Percentiles rank a stretch among this genome's conserved stretches.
phyloP scores from a whole-genome alignment of 1,140 invertebrate genomes.

The Drosophila parabipectinata region DNA sequence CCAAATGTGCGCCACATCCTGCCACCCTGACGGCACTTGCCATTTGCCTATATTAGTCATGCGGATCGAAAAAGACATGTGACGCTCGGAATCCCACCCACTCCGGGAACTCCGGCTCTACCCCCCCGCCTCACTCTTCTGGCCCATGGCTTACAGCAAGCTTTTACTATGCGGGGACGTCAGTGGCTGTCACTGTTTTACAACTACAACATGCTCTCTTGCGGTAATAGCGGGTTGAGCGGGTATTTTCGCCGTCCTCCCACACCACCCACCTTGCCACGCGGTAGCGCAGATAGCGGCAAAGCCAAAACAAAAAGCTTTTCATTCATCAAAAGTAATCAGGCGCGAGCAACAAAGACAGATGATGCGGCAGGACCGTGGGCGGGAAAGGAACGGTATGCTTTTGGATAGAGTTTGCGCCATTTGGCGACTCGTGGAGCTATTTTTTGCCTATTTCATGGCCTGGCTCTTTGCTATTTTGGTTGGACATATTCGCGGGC shows the following conservation, averaged over 20 bases:
- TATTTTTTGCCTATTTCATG: slow-evolving; percentile 64
- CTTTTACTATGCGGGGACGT: slow-evolving; percentile 52
- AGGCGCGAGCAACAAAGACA: slow-evolving; percentile 30
- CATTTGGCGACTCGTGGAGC: slow-evolving; percentile 54
- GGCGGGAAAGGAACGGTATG: slow-evolving; percentile 18
- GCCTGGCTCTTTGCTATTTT: slow-evolving; percentile 56
- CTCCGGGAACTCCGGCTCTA: slow-evolving; percentile 1
- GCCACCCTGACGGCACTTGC: slow-evolving; percentile 43
- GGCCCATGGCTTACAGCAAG: slow-evolving; percentile 7
- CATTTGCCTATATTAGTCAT: slow-evolving; percentile 79
- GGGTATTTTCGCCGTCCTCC: slow-evolving; percentile 5
- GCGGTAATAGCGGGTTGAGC: background rate
- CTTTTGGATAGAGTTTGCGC: slow-evolving; percentile 65
- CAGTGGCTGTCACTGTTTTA: slow-evolving; percentile 32
- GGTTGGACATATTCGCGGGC: slow-evolving; percentile 39
- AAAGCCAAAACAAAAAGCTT: slow-evolving; percentile 69
- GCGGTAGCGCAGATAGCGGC: slow-evolving; percentile 50
- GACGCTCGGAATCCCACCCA: slow-evolving; percentile 51
- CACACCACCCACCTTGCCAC: background rate
- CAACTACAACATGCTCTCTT: slow-evolving; percentile 43
- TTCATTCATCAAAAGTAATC: slow-evolving; percentile 80
- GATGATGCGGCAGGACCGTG: background rate
- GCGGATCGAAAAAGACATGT: slow-evolving; percentile 77
- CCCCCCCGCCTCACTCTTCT: background rate
- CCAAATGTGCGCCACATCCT: slow-evolving; percentile 70